These are phyloP conservation scores for Creontiades dilutus DNA, from an alignment of 2,888 invertebrate species.

Conservation along the genomic window DNA sequence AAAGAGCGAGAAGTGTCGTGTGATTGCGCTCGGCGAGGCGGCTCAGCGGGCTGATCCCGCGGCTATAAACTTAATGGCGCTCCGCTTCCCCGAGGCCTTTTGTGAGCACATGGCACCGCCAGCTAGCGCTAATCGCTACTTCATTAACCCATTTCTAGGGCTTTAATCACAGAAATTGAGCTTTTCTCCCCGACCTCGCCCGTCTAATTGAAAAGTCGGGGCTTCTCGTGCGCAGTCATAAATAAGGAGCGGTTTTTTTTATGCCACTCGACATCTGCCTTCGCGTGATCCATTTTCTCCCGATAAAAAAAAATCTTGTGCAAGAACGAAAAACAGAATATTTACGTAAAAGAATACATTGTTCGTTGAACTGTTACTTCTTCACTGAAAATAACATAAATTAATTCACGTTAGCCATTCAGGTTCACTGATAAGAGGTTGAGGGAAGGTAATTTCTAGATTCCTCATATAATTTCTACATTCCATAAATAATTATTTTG, in stretches of 20 bases:
- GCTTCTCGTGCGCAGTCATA: slow-evolving; percentile 28
- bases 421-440: too few species aligned
- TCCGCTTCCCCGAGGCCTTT: background rate
- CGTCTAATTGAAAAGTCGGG: slow-evolving; percentile 26
- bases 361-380: background rate
- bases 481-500: too few species aligned
- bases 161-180: slow-evolving; percentile 44
- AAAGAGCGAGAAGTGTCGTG: background rate
- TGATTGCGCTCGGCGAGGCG: background rate
- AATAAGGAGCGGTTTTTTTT: background rate
- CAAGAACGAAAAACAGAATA: background rate
- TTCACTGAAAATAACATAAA: too few species aligned
- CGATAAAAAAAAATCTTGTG: background rate
- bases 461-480: too few species aligned
- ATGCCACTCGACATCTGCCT: slow-evolving; percentile 7
- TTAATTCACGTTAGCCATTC: too few species aligned
- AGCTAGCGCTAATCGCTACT: slow-evolving; percentile 37
- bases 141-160: slow-evolving; percentile 52
- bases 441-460: too few species aligned
- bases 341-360: background rate
- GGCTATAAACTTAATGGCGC: slow-evolving; percentile 11
- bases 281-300: slow-evolving; percentile 8
- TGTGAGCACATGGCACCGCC: slow-evolving; percentile 34
- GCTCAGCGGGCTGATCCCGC: slow-evolving; percentile 15
- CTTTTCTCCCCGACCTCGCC: slow-evolving; percentile 18